A percentile compares a stretch with the other conserved stretches of the same genome.
Conservation (phyloP, 2,113 vertebrate genomes). For the Vidua chalybeata region DNA sequence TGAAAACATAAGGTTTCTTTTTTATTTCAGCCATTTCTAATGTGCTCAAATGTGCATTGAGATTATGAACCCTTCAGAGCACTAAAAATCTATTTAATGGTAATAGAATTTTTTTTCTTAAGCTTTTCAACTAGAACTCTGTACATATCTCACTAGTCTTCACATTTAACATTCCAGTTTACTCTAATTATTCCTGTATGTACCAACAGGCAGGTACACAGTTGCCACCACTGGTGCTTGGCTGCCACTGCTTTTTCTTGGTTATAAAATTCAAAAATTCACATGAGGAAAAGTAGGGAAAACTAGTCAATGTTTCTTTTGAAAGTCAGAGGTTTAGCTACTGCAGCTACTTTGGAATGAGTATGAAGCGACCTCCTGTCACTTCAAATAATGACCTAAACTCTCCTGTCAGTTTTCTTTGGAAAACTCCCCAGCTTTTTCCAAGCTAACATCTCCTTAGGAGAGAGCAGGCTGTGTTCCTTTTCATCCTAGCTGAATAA, state of each 20-base stretch:
- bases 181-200: slow-evolving; percentile 57
- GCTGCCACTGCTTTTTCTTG: slow-evolving; percentile 12
- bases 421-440: background rate
- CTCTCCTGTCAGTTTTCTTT: background rate
- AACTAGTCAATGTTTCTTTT: slow-evolving; percentile 21
- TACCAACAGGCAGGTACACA: slow-evolving; percentile 30
- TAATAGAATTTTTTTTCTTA: slow-evolving; percentile 41
- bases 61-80: slow-evolving; percentile 25
- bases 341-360: slow-evolving; percentile 11
- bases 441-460: background rate
- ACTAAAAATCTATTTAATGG: slow-evolving; percentile 50
- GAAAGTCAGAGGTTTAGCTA: background rate
- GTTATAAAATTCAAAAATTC: slow-evolving; percentile 45
- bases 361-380: background rate
- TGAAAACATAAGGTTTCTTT: background rate
- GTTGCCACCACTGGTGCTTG: background rate
- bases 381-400: background rate
- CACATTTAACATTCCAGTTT: slow-evolving; percentile 43
- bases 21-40: slow-evolving; percentile 4
- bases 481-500: background rate
- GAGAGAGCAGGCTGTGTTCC: background rate
- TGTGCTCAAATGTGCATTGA: background rate
- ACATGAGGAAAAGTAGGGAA: slow-evolving; percentile 40
- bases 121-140: slow-evolving; percentile 47
- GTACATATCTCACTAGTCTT: background rate